Base-by-base conservation (phyloP, 2,888 invertebrate species). In the Rhabditoides inermis region DNA sequence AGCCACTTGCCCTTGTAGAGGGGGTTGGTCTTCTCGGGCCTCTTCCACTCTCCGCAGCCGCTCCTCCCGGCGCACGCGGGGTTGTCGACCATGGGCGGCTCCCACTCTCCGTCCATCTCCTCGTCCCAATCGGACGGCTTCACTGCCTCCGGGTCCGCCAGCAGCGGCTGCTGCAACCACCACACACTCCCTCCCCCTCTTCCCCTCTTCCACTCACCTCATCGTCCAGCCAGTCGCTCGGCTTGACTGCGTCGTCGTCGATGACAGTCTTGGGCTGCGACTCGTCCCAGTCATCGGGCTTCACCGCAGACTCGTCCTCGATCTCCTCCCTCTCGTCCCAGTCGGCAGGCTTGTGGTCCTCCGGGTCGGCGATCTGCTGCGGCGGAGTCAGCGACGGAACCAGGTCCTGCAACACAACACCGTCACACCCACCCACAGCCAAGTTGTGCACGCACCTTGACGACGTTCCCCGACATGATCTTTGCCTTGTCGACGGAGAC, bases 41-140 rank as follows among this genome's bases (percentile, higher is more conserved):
- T 83, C 61, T 84, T 84, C 90, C 95, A 98, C 40, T 81, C 80
- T 0, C 98, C 98, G 80, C 98, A 98, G 15, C 98, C 95, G 2
- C 86, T 83, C 5, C 84, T 85, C 10, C 79, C 82, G 63, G 58
- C 58, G 44, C 64, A 64, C 7, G 39, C 44, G 12, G 60, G 61
- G 49, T 64, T 64, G 49, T 64, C 61, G 39, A 64, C 59, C 51
- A 88, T 82, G 0, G 94, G 90, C 3, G 95, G 85, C 78, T 95
- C 95, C 95, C 95, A 99, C 76, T 88, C 87, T 1, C 98, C 98
- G 79, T 98, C 98, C 86, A 95, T 95, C 63, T 94, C 92, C 20
- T 86, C 84, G 78, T 98, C 95, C 92, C 95, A 98, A 79, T 98
- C 95, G 0, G 83, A 84, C 0, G 95, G 95, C 78, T 88, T 90